phyloP scores from a whole-genome alignment of 2,888 invertebrate species.

The Pachymerium ferrugineum region DNA sequence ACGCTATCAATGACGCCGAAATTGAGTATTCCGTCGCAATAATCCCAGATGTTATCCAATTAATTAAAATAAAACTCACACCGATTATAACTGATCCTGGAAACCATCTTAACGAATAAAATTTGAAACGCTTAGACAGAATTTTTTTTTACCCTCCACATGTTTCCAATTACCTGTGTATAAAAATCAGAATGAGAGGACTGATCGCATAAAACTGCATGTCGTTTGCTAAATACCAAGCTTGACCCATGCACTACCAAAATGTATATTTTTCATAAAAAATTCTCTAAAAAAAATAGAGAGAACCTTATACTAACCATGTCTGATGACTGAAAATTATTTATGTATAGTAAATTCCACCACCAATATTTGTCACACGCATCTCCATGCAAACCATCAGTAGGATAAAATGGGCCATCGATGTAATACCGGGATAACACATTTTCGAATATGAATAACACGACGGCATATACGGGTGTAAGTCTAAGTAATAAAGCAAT shows the following conservation, averaged over 20 bases:
- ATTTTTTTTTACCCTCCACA: no score
- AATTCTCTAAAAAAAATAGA: background rate
- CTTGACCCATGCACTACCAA: background rate
- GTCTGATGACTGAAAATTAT: background rate
- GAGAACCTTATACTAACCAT: background rate
- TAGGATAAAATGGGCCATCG: slow-evolving; percentile 4
- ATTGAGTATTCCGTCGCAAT: no score
- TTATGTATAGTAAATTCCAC: slow-evolving; percentile 12
- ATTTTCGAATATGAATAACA: background rate
- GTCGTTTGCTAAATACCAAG: background rate
- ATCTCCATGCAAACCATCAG: background rate
- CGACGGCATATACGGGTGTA: slow-evolving; percentile 19
- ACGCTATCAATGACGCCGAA: no score
- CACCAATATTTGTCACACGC: slow-evolving; percentile 3
- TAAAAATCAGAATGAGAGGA: background rate
- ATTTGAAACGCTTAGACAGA: background rate
- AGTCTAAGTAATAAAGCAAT: background rate
- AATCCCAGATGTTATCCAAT: background rate
- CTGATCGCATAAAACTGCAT: background rate
- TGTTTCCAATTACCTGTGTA: background rate
- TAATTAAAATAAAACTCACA: background rate
- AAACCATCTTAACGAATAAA: background rate
- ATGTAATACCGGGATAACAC: background rate
- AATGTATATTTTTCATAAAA: background rate
- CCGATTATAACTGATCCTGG: background rate